These are phyloP conservation scores for Rhinatrema bivittatum DNA, from an alignment of 2,797 vertebrate species.

Conservation along the genomic window DNA sequence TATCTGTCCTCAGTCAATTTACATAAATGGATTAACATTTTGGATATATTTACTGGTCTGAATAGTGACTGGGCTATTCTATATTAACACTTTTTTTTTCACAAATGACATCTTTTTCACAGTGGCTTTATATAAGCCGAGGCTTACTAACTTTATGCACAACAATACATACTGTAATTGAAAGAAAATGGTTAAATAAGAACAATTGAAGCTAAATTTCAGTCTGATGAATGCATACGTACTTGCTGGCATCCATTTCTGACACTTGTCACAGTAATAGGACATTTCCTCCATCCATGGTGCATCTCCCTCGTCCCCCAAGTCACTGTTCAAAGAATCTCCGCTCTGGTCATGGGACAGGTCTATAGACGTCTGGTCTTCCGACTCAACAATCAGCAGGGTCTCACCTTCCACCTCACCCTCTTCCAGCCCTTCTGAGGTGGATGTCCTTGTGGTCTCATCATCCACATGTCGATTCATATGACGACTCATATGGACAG, in stretches of 20 bases:
- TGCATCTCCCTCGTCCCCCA: slow-evolving; percentile 64
- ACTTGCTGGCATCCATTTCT: slow-evolving; percentile 88
- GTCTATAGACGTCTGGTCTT: slow-evolving; percentile 91
- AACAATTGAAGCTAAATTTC: no score
- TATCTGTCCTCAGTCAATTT: no score
- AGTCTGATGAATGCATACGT: no score
- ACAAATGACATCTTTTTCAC: no score
- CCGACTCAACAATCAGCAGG: slow-evolving; percentile 86
- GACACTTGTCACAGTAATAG: slow-evolving; percentile 93
- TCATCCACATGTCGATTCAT: slow-evolving; percentile 63
- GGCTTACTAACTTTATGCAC: no score
- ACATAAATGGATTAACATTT: no score
- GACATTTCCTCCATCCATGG: slow-evolving; percentile 88
- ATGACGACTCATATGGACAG: slow-evolving; percentile 55
- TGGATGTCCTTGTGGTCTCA: slow-evolving; percentile 75
- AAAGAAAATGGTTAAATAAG: no score
- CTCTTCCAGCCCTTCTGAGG: slow-evolving; percentile 91
- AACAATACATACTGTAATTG: no score
- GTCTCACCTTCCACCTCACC: slow-evolving; percentile 96
- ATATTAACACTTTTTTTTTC: no score
- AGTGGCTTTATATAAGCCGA: no score
- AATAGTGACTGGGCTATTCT: no score
- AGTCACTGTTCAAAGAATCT: slow-evolving; percentile 88
- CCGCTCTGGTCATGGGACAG: slow-evolving; percentile 94
- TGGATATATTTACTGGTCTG: no score